phyloP scores from a whole-genome alignment of 2,797 vertebrate species.

The Channallabes apus region DNA sequence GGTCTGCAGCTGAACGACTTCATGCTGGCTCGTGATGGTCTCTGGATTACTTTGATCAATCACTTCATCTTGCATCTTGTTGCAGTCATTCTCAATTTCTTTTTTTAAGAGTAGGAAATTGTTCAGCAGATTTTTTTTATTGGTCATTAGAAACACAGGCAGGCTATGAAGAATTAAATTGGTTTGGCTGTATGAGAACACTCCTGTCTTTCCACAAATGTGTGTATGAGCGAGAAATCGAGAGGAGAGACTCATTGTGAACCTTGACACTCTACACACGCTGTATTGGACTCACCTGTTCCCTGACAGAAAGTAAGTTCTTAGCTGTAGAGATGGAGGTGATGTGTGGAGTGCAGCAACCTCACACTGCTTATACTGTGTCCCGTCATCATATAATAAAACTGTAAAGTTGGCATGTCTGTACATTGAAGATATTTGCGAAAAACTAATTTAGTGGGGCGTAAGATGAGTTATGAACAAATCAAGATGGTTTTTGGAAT shows the following conservation, averaged over 20 bases:
- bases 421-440: no score
- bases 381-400: no score
- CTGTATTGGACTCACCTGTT: constrained; percentile 16
- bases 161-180: constrained; percentile 48
- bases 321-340: constrained; percentile 6
- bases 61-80: constrained; percentile 15
- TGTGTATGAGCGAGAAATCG: constrained; percentile 2
- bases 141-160: constrained; percentile 52
- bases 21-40: constrained; percentile 23
- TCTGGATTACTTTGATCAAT: constrained; percentile 52
- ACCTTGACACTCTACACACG: background rate
- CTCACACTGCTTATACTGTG: background rate
- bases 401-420: no score
- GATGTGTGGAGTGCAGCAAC: background rate
- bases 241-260: background rate
- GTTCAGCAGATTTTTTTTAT: constrained; percentile 36
- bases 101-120: constrained; percentile 1
- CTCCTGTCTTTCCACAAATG: constrained; percentile 26
- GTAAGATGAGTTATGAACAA: no score
- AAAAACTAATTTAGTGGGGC: no score
- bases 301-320: constrained; percentile 15
- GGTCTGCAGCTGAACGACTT: constrained; percentile 28
- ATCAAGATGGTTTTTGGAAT: no score
- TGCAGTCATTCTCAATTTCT: constrained; percentile 26
- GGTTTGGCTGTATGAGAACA: constrained; percentile 47